Evolutionary conservation across 2,797 vertebrate genomes (phyloP), one percentile per base, ranked within the genome.

Genomic region (Hozukius guyotensis): DNA sequence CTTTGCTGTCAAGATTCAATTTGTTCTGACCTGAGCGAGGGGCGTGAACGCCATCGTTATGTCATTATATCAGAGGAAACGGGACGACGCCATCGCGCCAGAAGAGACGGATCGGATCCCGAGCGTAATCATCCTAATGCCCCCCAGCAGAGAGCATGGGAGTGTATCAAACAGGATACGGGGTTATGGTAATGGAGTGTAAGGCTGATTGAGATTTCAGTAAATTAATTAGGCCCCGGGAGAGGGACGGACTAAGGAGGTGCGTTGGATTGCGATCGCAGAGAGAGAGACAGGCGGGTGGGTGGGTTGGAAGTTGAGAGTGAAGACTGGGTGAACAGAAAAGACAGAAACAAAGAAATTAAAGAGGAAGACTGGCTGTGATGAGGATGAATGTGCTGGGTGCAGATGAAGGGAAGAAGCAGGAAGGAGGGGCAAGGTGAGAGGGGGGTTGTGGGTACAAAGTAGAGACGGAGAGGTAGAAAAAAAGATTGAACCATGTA

Each of bases 191-290:
- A 92, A 93, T 89, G 75, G 73, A 69, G 80, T 83, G 71, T 60
- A 87, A 78, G 87, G 73, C 87, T 94, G 89, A 94, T 92, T 93
- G 90, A 93, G 89, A 93, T 93, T 93, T 92, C 90, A 88, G 84
- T 81, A 90, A 92, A 93, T 94, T 93, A 94, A 94, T 94, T 91
- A 92, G 88, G 83, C 87, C 92, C 75, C 83, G 0, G 87, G 89
- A 92, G 92, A 92, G 86, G 87, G 87, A 52, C 20, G 78, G 89
- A 83, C 87, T 78, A 78, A 84, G 85, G 77, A 80, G 88, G 86
- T 86, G 84, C 34, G 8, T 60, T 80, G 69, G 85, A 78, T 81
- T 62, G 75, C 2, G 20, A 63, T 66, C 27, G 55, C 18, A 7
- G 67, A 70, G 53, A 68, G 53, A 68, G 46, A 89, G 78, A 82